Conservation (phyloP, 1,140 invertebrate genomes). For the Zaprionus inermis region DNA sequence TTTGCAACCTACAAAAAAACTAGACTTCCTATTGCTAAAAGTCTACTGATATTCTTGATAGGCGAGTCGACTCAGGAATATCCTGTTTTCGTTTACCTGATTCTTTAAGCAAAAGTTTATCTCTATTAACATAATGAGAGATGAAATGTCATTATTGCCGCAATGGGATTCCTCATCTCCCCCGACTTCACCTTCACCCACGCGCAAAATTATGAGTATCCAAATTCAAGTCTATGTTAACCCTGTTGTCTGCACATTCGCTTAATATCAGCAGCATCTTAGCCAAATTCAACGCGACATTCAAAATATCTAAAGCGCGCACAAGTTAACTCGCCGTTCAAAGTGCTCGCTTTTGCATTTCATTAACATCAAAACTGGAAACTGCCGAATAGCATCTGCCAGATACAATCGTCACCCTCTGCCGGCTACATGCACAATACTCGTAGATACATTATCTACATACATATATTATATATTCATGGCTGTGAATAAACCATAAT, state of each 20-base stretch:
- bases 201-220: neutral
- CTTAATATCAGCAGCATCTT: conserved; percentile 12
- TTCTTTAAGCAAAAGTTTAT: too few relatives aligned
- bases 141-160: too few relatives aligned
- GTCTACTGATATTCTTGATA: too few relatives aligned
- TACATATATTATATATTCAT: conserved; percentile 11
- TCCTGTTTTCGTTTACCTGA: too few relatives aligned
- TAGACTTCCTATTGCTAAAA: too few relatives aligned
- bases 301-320: conserved; percentile 12
- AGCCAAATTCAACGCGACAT: conserved; percentile 32
- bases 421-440: conserved; percentile 8
- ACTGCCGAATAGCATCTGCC: conserved; percentile 14
- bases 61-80: too few relatives aligned
- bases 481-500: conserved; percentile 7
- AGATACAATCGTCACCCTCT: conserved; percentile 3
- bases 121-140: too few relatives aligned
- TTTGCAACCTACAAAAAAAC: too few relatives aligned
- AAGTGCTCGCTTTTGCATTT: conserved; percentile 41
- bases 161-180: too few relatives aligned
- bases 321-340: conserved; percentile 1
- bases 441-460: conserved; percentile 4
- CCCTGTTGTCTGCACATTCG: conserved; percentile 18
- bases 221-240: conserved; percentile 14
- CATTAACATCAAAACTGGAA: conserved; percentile 50
- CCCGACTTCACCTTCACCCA: too few relatives aligned